Base-by-base conservation (phyloP, 1,140 invertebrate genomes). In the Fopius arisanus region DNA sequence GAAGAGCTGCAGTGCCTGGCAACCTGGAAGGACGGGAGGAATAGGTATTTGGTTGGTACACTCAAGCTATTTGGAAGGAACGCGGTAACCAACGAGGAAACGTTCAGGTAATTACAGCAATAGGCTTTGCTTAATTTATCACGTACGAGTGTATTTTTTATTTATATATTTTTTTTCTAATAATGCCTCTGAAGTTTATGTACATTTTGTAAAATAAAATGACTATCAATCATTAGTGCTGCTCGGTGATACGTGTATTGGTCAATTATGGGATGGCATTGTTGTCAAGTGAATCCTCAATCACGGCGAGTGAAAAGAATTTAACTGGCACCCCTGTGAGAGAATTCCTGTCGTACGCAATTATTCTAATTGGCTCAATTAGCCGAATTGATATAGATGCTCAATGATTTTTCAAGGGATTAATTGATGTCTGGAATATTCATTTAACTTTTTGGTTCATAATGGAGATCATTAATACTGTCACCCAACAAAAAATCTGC, bases 1-100 rank as follows among this genome's bases (percentile, higher is more conserved):
- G 92, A 93, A 76, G 91, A 92, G 78, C 79, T 93, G 63, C 89
- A 91, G 78, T 93, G 92, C 77, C 80, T 92, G 37, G 92, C 90
- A 9, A 87, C 87, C 9, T 93, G 92, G 92, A 92, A 91, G 80
- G 92, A 93, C 67, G 91, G 91, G 0, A 89, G 90, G 6, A 90
- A 89, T 70, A 87, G 89, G 43, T 93, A 91, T 77, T 82, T 93
- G 10, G 89, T 93, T 23, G 89, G 89, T 16, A 90, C 88, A 28
- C 76, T 90, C 29, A 87, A 88, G 48, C 88, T 89, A 78, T 84
- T 82, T 29, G 86, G 88, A 40, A 87, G 89, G 67, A 88, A 87
- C 65, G 74, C 77, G 59, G 41, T 79, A 31, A 74, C 77, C 10
- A 88, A 90, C 66, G 91, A 91, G 80, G 91, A 92, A 75, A 89